Base-by-base conservation (phyloP, 2,888 invertebrate genomes). In the Alitta virens region DNA sequence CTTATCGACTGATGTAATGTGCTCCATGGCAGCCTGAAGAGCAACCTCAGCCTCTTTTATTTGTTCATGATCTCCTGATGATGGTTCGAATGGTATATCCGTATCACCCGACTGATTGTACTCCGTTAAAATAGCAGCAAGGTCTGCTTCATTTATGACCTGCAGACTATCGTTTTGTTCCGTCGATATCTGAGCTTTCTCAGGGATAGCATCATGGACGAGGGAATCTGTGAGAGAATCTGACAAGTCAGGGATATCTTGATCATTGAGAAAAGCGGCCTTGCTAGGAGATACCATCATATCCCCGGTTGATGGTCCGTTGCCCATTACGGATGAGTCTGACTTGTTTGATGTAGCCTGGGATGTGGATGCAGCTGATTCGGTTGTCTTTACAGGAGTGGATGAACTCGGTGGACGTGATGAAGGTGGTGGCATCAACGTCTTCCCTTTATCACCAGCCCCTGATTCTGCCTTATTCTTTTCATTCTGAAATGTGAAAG, bases 61-160 rank as follows among this genome's bases (percentile, higher is more conserved):
- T 12, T 33, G 33, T 33, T 33, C 33, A 12, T 33, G 33, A 7
- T 12, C 40, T n/a, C 26, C 43, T 33, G 33, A 33, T 12, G 33
- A 7, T 12, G 33, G 33, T 7, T 33, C 33, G 33, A 33, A 33
- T 33, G 33, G 33, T 33, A 33, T 33, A 33, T 33, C 33, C 33
- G 33, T 33, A 12, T 7, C 33, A 33, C 33, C 33, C 33, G 33
- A 7, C 33, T 33, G 33, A 33, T 33, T 33, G 33, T 33, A 33
- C 33, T 33, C 33, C 33, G 33, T 90, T 77, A 91, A 84, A 79
- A 91, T 87, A 70, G 89, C 90, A 69, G 90, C 90, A 72, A 90
- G 83, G 82, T 90, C 90, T 78, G 60, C 64, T 33, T 64, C 54
- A 38, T 64, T 62, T 21, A 60, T 54, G 56, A 64, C 66, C 56